Evolutionary conservation across 1,140 invertebrate genomes (phyloP).

Genomic region (Liolophura sinensis): DNA sequence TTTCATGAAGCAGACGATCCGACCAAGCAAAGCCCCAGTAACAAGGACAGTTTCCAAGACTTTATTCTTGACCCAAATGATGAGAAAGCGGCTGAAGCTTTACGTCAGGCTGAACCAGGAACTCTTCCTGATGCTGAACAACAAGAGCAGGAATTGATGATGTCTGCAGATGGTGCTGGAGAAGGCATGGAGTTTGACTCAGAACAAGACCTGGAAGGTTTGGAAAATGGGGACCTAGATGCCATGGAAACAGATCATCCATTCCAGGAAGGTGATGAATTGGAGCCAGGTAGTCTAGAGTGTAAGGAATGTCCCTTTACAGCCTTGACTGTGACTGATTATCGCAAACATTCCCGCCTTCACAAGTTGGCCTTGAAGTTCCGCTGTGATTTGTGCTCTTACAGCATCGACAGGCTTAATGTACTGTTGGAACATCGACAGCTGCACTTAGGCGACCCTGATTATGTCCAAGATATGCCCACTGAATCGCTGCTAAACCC

Average conservation of each 20-base stretch:
- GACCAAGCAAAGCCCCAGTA: slow-evolving; percentile 13
- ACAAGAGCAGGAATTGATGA: too few species aligned
- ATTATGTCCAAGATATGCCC: slow-evolving; percentile 23
- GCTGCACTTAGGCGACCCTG: slow-evolving; percentile 30
- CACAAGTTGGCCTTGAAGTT: slow-evolving; percentile 30
- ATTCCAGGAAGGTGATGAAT: neutral
- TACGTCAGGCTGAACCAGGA: too few species aligned
- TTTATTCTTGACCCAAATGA: slow-evolving; percentile 36
- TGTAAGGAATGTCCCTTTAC: slow-evolving; percentile 39
- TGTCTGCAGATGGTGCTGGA: too few species aligned
- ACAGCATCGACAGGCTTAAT: slow-evolving; percentile 36
- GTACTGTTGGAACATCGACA: slow-evolving; percentile 30
- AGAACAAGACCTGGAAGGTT: slow-evolving; percentile 1
- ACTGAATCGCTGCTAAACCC: slow-evolving; percentile 24
- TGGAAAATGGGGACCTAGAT: slow-evolving; percentile 11
- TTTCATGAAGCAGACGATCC: slow-evolving; percentile 22
- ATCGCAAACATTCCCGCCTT: slow-evolving; percentile 30
- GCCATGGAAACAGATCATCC: slow-evolving; percentile 3
- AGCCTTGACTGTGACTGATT: slow-evolving; percentile 31
- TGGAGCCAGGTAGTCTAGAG: slow-evolving; percentile 17
- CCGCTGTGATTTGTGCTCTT: slow-evolving; percentile 41
- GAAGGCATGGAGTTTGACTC: too few species aligned
- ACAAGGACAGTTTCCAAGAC: slow-evolving; percentile 24
- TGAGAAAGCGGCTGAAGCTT: slow-evolving; percentile 11
- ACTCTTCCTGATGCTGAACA: too few species aligned